Percentiles rank a stretch among this genome's conserved stretches.
These are phyloP conservation scores for Ophonus ardosiacus DNA, from an alignment of 2,888 invertebrate genomes.

Conservation along the genomic window DNA sequence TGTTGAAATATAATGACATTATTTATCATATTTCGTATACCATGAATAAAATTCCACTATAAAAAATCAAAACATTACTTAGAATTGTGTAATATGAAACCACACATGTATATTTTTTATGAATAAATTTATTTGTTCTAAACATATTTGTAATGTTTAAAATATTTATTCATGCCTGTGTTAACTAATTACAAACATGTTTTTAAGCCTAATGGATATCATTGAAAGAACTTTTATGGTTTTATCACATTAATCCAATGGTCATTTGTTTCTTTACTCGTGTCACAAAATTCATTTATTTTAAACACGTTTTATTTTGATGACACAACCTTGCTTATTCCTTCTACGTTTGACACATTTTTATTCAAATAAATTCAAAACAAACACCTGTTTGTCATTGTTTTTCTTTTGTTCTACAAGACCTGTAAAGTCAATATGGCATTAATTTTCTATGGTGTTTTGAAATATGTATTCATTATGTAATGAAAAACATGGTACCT, in stretches of 20 bases:
- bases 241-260: conserved; percentile 28
- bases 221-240: conserved; percentile 10
- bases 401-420: conserved; percentile 23
- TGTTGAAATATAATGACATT: background rate
- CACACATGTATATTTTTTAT: background rate
- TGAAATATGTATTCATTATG: background rate
- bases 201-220: conserved; percentile 12
- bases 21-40: background rate
- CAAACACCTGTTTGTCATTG: conserved; percentile 38
- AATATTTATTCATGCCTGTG: background rate
- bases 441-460: background rate
- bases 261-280: background rate
- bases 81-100: background rate
- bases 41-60: background rate
- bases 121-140: background rate
- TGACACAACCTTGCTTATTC: conserved; percentile 52
- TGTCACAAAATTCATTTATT: conserved; percentile 34
- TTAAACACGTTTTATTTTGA: conserved; percentile 27
- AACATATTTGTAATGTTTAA: background rate
- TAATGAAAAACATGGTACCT: too few relatives aligned
- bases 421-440: conserved; percentile 3
- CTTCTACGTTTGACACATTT: conserved; percentile 59
- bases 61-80: background rate
- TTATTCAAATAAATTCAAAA: conserved; percentile 50
- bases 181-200: conserved; percentile 7